A percentile compares a stretch with the other conserved stretches of the same genome.
These are phyloP conservation scores for Oryctes rhinoceros DNA, from an alignment of 1,140 invertebrate genomes.

Conservation along the genomic window DNA sequence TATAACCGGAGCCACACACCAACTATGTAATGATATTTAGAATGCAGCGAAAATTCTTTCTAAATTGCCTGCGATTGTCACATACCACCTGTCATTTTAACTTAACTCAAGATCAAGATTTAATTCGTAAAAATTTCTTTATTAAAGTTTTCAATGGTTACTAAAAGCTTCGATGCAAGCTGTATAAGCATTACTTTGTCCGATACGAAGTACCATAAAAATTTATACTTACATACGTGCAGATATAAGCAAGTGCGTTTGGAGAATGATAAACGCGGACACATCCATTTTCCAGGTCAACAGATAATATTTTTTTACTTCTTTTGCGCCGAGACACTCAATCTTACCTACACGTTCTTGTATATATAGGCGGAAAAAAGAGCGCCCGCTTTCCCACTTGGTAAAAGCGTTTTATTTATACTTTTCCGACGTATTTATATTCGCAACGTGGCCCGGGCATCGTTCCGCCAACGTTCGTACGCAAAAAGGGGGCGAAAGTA, in stretches of 20 bases:
- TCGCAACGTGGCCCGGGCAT: not conserved
- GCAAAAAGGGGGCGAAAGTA: constrained; percentile 2
- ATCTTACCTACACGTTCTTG: constrained; percentile 10
- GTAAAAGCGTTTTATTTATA: constrained; percentile 16
- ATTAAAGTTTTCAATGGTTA: too few species aligned
- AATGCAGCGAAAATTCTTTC: too few species aligned
- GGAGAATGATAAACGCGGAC: not conserved
- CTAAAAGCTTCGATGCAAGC: too few species aligned
- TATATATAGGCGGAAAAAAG: not conserved
- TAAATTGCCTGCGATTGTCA: too few species aligned
- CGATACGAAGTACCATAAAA: too few species aligned
- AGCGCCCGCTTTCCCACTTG: not conserved
- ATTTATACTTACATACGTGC: too few species aligned
- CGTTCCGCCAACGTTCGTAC: not conserved
- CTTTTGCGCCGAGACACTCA: not conserved
- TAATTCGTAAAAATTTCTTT: too few species aligned
- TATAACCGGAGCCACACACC: too few species aligned
- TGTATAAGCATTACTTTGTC: too few species aligned
- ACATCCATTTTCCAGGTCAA: constrained; percentile 9
- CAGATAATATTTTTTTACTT: constrained; percentile 16
- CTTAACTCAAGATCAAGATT: too few species aligned
- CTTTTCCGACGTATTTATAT: constrained; percentile 5
- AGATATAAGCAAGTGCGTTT: not conserved
- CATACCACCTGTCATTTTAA: too few species aligned
- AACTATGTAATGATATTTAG: too few species aligned